These are phyloP conservation scores for Coelogynopora nodosa DNA, from an alignment of 2,888 invertebrate genomes.

Conservation along the genomic window DNA sequence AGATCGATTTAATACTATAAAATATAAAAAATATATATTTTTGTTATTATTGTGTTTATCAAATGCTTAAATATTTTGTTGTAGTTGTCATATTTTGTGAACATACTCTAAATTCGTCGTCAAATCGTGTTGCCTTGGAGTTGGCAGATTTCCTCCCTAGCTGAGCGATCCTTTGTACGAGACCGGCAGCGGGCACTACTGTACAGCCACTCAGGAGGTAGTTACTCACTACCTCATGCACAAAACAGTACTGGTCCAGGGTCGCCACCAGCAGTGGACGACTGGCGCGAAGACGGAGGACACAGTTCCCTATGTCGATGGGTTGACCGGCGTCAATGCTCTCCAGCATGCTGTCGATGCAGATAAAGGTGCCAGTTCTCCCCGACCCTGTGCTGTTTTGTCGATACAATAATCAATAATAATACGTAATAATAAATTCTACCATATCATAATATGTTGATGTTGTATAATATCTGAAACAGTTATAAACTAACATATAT, in stretches of 20 bases:
- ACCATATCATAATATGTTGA: no score
- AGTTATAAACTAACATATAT: no score
- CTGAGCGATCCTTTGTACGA: slow-evolving; percentile 2
- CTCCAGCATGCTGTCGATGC: slow-evolving; percentile 83
- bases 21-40: background rate
- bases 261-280: slow-evolving; percentile 84
- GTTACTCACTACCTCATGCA: slow-evolving; percentile 71
- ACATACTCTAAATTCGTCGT: background rate
- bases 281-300: slow-evolving; percentile 80
- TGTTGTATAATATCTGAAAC: no score
- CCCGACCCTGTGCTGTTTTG: slow-evolving; percentile 88
- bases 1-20: background rate
- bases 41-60: no score
- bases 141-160: background rate
- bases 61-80: no score
- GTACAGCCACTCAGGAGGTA: slow-evolving; percentile 26
- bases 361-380: slow-evolving; percentile 87
- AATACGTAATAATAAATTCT: no score
- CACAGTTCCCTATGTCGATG: slow-evolving; percentile 67
- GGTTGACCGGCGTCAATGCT: background rate
- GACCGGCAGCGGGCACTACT: background rate
- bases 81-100: background rate
- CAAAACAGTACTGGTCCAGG: slow-evolving; percentile 92
- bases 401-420: no score
- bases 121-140: background rate